A percentile compares a stretch with the other conserved stretches of the same genome.
phyloP scores from a whole-genome alignment of 1,140 invertebrate species.

The Zophobas atratus region DNA sequence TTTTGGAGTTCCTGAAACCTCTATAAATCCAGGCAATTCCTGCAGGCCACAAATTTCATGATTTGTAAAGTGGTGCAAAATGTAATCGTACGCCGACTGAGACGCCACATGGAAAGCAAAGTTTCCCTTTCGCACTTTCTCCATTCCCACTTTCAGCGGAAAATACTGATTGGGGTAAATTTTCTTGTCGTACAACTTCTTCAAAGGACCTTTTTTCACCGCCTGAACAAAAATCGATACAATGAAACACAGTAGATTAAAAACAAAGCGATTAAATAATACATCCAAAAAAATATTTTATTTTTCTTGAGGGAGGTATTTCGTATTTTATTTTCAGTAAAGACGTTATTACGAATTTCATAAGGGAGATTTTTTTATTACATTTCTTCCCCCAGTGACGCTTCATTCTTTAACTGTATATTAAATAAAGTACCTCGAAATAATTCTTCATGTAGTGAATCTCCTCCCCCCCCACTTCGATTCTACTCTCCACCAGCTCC shows the following conservation, averaged over 20 bases:
- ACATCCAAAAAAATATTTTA: too few species aligned
- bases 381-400: too few species aligned
- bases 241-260: too few species aligned
- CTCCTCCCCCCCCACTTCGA: conserved; percentile 57
- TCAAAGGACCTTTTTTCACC: conserved; percentile 46
- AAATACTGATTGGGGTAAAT: conserved; percentile 53
- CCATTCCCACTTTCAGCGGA: conserved; percentile 53
- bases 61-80: conserved; percentile 57
- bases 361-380: too few species aligned
- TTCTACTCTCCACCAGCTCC: conserved; percentile 57
- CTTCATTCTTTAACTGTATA: too few species aligned
- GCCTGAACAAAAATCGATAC: conserved; percentile 3
- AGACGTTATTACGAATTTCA: too few species aligned
- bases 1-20: conserved; percentile 3
- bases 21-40: conserved; percentile 54
- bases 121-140: conserved; percentile 56
- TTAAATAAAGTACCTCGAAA: conserved; percentile 52
- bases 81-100: conserved; percentile 53
- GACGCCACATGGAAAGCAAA: conserved; percentile 59
- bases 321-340: too few species aligned
- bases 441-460: conserved; percentile 57
- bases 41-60: conserved; percentile 61
- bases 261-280: too few species aligned
- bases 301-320: too few species aligned
- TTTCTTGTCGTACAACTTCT: conserved; percentile 56